Conservation (phyloP, 2,113 vertebrate genomes). For the Calypte anna region DNA sequence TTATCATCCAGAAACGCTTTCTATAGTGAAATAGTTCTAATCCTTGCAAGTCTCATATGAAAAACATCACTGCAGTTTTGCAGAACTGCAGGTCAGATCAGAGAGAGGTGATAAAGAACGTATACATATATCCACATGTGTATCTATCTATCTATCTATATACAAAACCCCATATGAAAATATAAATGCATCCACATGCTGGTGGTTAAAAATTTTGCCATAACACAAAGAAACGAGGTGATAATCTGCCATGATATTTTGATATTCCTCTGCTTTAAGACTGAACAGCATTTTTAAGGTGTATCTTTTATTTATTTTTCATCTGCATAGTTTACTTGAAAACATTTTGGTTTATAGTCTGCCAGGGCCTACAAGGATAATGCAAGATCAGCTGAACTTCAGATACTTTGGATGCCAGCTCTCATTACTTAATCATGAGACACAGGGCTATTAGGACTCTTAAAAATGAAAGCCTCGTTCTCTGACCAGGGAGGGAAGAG, state of each 20-base stretch:
- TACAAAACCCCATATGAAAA: neutral
- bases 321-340: constrained; percentile 47
- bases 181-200: neutral
- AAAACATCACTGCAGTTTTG: neutral
- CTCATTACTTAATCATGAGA: constrained; percentile 85
- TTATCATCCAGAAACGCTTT: neutral
- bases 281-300: neutral
- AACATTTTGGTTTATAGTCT: constrained; percentile 67
- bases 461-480: constrained; percentile 73
- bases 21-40: neutral
- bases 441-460: constrained; percentile 74
- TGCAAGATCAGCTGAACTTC: constrained; percentile 81
- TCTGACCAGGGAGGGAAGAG: constrained; percentile 60
- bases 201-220: neutral
- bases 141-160: too few species aligned
- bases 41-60: neutral
- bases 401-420: constrained; percentile 65
- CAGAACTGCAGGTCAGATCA: neutral
- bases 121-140: too few species aligned
- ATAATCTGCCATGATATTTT: neutral
- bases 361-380: constrained; percentile 61
- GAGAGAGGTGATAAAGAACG: neutral
- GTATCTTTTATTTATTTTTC: constrained; percentile 19
- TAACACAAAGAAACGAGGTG: neutral
- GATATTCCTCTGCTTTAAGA: neutral